Percentiles rank a stretch among this genome's conserved stretches.
These are phyloP conservation scores for Pharmacophagus antenor DNA, from an alignment of 2,888 invertebrate species.

Conservation along the genomic window DNA sequence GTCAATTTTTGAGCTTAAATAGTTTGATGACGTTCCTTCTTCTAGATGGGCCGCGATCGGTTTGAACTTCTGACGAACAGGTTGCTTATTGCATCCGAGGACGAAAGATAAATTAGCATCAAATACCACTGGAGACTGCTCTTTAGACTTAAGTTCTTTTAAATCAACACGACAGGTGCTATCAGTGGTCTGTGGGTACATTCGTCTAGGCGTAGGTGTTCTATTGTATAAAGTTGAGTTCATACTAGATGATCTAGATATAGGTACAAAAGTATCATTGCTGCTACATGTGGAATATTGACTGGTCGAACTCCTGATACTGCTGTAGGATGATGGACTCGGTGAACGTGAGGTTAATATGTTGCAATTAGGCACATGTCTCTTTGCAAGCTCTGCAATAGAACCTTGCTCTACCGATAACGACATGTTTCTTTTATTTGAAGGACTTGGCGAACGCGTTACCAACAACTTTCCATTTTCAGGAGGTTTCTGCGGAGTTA, in stretches of 20 bases:
- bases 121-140: constrained; percentile 89
- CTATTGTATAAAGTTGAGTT: constrained; percentile 63
- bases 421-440: constrained; percentile 64
- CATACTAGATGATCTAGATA: constrained; percentile 70
- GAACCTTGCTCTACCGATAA: constrained; percentile 73
- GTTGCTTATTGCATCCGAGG: constrained; percentile 86
- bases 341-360: constrained; percentile 78
- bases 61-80: constrained; percentile 84
- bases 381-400: constrained; percentile 71
- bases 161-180: constrained; percentile 71
- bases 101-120: constrained; percentile 91
- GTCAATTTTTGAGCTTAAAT: constrained; percentile 87
- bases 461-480: constrained; percentile 57
- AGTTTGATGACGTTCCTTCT: constrained; percentile 88
- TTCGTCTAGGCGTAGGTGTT: constrained; percentile 83
- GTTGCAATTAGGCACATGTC: constrained; percentile 59
- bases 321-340: constrained; percentile 75
- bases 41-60: constrained; percentile 89
- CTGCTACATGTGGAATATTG: constrained; percentile 75
- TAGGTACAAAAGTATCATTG: constrained; percentile 65
- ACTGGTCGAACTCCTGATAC: constrained; percentile 65
- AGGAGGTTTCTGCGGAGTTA: constrained; percentile 49
- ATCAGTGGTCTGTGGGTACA: constrained; percentile 84
- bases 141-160: constrained; percentile 83
- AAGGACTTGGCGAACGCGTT: constrained; percentile 64